Evolutionary conservation across 2,797 vertebrate species (phyloP).

Genomic region (Thalassophryne amazonica): DNA sequence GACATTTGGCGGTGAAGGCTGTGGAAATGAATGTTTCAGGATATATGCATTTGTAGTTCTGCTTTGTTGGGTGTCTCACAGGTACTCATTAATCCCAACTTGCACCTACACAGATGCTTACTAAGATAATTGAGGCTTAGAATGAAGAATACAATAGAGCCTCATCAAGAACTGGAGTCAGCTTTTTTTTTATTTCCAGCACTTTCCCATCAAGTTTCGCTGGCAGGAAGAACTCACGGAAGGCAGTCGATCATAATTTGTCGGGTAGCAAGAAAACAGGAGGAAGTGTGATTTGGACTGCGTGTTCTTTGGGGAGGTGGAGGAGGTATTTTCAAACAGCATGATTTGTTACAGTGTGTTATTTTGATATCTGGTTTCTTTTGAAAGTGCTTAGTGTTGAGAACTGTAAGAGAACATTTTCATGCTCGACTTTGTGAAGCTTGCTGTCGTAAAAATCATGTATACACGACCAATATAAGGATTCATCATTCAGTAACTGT

Average conservation of each 20-base stretch:
- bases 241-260: constrained; percentile 30
- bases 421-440: constrained; percentile 14
- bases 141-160: constrained; percentile 37
- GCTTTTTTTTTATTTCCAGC: constrained; percentile 33
- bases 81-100: constrained; percentile 30
- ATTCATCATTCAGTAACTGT: constrained; percentile 21
- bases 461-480: neutral
- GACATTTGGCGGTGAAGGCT: constrained; percentile 18
- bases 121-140: constrained; percentile 36
- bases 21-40: neutral
- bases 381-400: constrained; percentile 27
- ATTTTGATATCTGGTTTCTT: constrained; percentile 5
- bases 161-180: constrained; percentile 27
- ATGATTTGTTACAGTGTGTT: constrained; percentile 19
- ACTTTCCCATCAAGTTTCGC: constrained; percentile 40
- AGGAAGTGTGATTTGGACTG: constrained; percentile 21
- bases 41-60: constrained; percentile 26
- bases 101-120: constrained; percentile 9
- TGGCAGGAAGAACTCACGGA: constrained; percentile 37
- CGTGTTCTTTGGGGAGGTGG: neutral
- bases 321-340: constrained; percentile 30
- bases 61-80: constrained; percentile 17
- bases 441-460: neutral
- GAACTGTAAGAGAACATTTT: constrained; percentile 9
- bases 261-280: constrained; percentile 29